Evolutionary conservation across 2,888 invertebrate genomes (phyloP).

Genomic region (Strigamia maritima): DNA sequence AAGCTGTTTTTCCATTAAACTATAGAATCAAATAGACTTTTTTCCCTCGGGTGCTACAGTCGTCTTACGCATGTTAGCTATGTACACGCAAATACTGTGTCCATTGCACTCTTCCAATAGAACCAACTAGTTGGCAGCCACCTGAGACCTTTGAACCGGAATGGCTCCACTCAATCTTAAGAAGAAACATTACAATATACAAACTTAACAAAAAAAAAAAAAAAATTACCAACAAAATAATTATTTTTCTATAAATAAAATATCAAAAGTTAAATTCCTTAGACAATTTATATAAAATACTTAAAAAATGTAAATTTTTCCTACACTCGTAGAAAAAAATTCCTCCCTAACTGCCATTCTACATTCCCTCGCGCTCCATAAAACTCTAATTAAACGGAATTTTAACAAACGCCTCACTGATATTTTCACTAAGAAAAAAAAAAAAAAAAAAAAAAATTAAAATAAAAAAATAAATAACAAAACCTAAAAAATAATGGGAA

Average conservation of each 20-base stretch:
- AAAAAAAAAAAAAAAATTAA: neutral
- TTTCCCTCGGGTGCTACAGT: neutral
- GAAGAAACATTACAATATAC: neutral
- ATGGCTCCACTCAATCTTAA: neutral
- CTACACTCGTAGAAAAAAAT: neutral
- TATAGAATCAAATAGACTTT: neutral
- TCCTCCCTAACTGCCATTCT: neutral
- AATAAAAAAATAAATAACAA: neutral
- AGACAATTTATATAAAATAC: neutral
- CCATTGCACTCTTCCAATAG: neutral
- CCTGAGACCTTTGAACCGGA: neutral
- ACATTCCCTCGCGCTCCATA: slow-evolving; percentile 11
- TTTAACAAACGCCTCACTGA: slow-evolving; percentile 19
- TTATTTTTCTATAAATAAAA: too few species aligned
- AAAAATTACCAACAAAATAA: neutral
- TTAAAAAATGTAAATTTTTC: neutral
- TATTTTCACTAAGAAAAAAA: neutral
- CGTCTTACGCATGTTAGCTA: neutral
- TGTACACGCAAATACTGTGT: slow-evolving; percentile 8
- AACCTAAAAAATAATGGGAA: neutral
- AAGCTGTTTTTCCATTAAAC: neutral
- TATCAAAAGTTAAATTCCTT: neutral
- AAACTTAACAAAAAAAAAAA: neutral
- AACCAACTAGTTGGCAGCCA: neutral
- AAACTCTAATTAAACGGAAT: slow-evolving; percentile 24